Conservation (phyloP, 2,888 invertebrate genomes). For the Euclidia mi region DNA sequence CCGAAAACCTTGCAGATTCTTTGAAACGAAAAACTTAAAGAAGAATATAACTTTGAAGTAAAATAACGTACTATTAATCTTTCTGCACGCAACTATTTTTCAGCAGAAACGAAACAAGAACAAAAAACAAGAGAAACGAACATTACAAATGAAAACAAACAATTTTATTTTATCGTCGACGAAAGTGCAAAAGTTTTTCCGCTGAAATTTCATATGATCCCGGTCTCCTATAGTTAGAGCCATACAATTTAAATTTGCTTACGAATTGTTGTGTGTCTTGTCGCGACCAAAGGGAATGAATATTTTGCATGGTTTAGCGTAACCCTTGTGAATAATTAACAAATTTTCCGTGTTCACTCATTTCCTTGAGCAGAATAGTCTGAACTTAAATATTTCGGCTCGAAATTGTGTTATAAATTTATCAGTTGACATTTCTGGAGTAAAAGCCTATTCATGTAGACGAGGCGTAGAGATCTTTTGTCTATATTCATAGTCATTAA, state of each 20-base stretch:
- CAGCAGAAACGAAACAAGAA: constrained; percentile 4
- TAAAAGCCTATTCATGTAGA: background rate
- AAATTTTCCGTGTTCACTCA: constrained; percentile 31
- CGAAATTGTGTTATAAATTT: constrained; percentile 19
- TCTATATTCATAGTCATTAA: too few relatives aligned
- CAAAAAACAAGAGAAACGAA: constrained; percentile 4
- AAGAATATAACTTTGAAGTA: background rate
- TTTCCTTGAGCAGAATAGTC: constrained; percentile 16
- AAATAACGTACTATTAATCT: constrained; percentile 15
- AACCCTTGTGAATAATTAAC: constrained; percentile 42
- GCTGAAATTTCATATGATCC: constrained; percentile 43
- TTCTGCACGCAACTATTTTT: constrained; percentile 8
- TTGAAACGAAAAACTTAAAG: background rate
- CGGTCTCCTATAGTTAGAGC: constrained; percentile 35
- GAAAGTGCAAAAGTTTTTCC: constrained; percentile 24
- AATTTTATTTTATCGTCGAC: constrained; percentile 24
- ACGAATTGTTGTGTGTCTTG: constrained; percentile 48
- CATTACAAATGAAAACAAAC: constrained; percentile 20
- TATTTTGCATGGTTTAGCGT: constrained; percentile 36
- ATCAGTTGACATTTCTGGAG: constrained; percentile 21
- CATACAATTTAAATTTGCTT: constrained; percentile 59
- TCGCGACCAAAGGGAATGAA: constrained; percentile 36
- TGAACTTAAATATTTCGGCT: background rate
- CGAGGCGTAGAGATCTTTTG: too few relatives aligned
- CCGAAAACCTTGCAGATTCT: background rate